A percentile compares a stretch with the other conserved stretches of the same genome.
phyloP scores from a whole-genome alignment of 2,113 vertebrate genomes.

The Pollimyrus isidori region DNA sequence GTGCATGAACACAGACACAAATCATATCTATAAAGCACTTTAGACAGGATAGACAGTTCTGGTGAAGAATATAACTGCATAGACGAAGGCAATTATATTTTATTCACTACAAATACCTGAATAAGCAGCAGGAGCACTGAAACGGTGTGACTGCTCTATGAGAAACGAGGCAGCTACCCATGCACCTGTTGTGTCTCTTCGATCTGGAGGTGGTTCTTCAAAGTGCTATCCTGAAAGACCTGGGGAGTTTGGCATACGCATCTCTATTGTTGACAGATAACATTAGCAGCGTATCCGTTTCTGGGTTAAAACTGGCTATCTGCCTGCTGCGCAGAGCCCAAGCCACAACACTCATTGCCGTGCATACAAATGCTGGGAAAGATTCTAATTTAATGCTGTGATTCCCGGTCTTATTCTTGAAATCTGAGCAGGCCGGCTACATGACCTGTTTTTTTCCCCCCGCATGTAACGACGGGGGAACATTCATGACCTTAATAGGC shows the following conservation, averaged over 20 bases:
- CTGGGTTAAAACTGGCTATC: neutral
- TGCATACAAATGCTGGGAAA: neutral
- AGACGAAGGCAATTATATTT: neutral
- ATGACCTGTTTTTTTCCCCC: neutral
- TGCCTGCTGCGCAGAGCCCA: neutral
- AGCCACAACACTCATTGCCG: neutral
- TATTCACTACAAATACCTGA: neutral
- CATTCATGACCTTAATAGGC: neutral
- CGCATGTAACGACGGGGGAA: neutral
- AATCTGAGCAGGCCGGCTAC: neutral
- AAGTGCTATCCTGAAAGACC: neutral
- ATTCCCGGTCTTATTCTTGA: neutral
- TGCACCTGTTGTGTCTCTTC: neutral
- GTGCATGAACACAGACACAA: neutral
- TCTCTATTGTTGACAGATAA: neutral
- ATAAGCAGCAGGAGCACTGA: neutral
- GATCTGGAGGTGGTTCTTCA: neutral
- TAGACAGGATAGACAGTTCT: neutral
- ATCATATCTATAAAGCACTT: slow-evolving; percentile 5
- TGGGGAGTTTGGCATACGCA: neutral
- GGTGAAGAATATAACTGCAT: neutral
- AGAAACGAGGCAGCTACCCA: neutral
- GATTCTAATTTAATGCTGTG: neutral
- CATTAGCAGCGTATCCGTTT: neutral
- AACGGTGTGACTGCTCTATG: neutral